phyloP scores from a whole-genome alignment of 1,140 invertebrate genomes.

The Lasioglossum albipes region DNA sequence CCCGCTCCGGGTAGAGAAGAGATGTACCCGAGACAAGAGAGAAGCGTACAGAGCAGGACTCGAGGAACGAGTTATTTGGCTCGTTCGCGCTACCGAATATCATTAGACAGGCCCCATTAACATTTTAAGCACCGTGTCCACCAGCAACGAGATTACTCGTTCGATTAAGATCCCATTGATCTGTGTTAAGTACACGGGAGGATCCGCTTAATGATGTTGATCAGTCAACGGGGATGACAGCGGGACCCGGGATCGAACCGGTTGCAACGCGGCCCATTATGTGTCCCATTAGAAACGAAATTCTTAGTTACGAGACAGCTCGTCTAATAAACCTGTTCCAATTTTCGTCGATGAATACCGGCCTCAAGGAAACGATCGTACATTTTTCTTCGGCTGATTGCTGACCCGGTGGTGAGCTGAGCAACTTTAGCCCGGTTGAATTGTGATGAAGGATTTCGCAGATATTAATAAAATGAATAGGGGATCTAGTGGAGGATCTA shows the following conservation, averaged over 20 bases:
- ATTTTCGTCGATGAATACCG: conserved; percentile 45
- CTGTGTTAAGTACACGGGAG: conserved; percentile 25
- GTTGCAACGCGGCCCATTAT: conserved; percentile 58
- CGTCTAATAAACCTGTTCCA: conserved; percentile 11
- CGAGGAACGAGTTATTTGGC: conserved; percentile 43
- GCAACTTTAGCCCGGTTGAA: too few species aligned
- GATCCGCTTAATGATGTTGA: conserved; percentile 63
- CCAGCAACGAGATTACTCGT: conserved; percentile 34
- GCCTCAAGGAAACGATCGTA: background rate
- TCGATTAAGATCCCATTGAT: conserved; percentile 44
- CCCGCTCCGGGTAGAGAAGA: conserved; percentile 41
- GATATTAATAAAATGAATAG: too few species aligned
- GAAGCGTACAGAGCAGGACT: background rate
- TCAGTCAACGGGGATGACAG: conserved; percentile 67
- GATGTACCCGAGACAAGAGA: conserved; percentile 48
- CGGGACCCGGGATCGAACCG: conserved; percentile 52
- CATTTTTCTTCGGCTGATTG: conserved; percentile 2
- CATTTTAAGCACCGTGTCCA: conserved; percentile 61
- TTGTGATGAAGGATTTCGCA: too few species aligned
- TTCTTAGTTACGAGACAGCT: conserved; percentile 43
- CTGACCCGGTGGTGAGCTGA: background rate
- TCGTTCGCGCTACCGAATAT: conserved; percentile 65
- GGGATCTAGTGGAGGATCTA: too few species aligned
- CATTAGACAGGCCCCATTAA: conserved; percentile 60
- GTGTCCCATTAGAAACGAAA: conserved; percentile 52